Base-by-base conservation (phyloP, 2,797 vertebrate species). In the Lophotriccus pileatus region DNA sequence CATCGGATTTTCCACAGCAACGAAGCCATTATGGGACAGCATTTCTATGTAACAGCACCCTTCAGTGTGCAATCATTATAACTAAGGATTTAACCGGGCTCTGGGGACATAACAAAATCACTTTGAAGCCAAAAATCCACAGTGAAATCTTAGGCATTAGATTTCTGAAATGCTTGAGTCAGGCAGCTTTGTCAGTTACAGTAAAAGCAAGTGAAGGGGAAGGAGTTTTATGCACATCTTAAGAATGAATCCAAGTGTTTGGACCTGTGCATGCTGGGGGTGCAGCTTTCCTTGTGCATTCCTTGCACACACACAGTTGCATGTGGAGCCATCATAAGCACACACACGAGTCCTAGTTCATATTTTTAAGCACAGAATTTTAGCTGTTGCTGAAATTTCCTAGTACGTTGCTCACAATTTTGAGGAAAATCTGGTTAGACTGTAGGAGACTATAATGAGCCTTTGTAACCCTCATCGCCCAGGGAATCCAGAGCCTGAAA, bases 1-100 rank as follows among this genome's bases (percentile, higher is more conserved):
- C 96, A 97, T 97, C 75, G 94, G 96, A 98, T 98, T 98, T 98
- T 97, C 97, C 97, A 97, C 96, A 96, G 97, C 97, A 97, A 96
- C 96, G 95, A 96, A 96, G 97, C 97, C 96, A 97, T 97, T 98
- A 97, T 98, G 96, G 96, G 96, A 90, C 96, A 96, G 96, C 93
- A 89, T 96, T 97, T 96, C 97, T 95, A 96, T 96, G 94, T 96
- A 97, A 97, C 96, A 97, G 97, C 97, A 97, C 96, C 95, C 95
- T 97, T 97, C 97, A 96, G 95, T 96, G 95, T 96, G 96, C 97
- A 96, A 23, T 97, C 96, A 97, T 96, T 97, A 96, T 93, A 95
- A 88, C 93, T 95, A 96, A 96, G 96, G 96, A 73, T 96, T 97
- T 97, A 96, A 95, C 93, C 90, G 66, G 94, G 91, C 96, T 97